Evolutionary conservation across 2,797 vertebrate genomes (phyloP).

Genomic region (Phoeniculus purpureus): DNA sequence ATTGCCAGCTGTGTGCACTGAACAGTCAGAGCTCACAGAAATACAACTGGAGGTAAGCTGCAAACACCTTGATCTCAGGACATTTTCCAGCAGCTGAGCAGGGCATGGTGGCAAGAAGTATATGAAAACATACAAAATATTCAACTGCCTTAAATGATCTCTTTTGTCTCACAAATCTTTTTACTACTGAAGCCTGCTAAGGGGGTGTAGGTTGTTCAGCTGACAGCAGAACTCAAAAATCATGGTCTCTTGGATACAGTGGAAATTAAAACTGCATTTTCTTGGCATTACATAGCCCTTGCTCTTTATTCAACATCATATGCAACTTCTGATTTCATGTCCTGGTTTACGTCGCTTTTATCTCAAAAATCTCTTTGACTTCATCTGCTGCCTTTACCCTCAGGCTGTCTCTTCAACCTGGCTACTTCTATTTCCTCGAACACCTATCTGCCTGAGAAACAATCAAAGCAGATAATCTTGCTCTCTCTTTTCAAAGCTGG

Average conservation of each 20-base stretch:
- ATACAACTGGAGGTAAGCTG: background rate
- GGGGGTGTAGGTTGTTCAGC: background rate
- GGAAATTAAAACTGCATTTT: background rate
- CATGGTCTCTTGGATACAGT: rapidly evolving
- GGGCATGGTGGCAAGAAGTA: background rate
- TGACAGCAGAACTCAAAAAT: background rate
- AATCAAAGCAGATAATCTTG: background rate
- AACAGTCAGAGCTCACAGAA: background rate
- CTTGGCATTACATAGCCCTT: background rate
- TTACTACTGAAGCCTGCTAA: background rate
- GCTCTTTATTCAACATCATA: background rate
- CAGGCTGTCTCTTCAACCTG: background rate
- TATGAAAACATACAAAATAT: background rate
- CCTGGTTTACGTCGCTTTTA: background rate
- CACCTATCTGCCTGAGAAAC: background rate
- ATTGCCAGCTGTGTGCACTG: background rate
- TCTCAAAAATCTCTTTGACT: background rate
- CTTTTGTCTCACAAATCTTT: background rate
- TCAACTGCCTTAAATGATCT: background rate
- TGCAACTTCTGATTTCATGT: background rate
- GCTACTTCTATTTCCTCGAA: background rate
- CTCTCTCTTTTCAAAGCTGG: background rate
- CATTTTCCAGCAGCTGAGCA: background rate
- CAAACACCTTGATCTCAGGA: background rate
- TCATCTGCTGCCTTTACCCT: background rate